These are phyloP conservation scores for Atherinomorus stipes DNA, from an alignment of 2,113 vertebrate species.

Conservation along the genomic window DNA sequence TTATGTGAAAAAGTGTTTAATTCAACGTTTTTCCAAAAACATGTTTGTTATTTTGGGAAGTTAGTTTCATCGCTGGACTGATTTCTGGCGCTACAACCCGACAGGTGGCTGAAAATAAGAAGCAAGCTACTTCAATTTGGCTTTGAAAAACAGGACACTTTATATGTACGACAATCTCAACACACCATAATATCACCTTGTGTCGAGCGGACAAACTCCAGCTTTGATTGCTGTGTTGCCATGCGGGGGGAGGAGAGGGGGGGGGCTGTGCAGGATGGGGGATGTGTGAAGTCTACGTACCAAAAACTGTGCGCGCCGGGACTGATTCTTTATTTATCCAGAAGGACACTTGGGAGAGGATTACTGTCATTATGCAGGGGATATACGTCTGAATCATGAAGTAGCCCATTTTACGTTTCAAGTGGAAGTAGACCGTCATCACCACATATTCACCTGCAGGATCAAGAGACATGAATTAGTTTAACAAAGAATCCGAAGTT, in stretches of 20 bases:
- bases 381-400: constrained; percentile 99
- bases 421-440: constrained; percentile 98
- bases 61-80: not conserved
- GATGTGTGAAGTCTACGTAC: constrained; percentile 83
- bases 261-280: constrained; percentile 33
- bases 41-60: not conserved
- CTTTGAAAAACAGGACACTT: not conserved
- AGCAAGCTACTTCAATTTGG: too few relatives aligned
- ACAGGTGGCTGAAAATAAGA: too few relatives aligned
- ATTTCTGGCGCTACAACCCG: too few relatives aligned
- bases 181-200: constrained; percentile 16
- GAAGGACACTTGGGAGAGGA: constrained; percentile 99
- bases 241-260: constrained; percentile 29
- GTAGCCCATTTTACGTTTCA: constrained; percentile 99
- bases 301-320: constrained; percentile 97
- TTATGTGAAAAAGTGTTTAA: too few relatives aligned
- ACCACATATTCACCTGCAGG: constrained; percentile 96
- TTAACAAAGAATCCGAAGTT: constrained; percentile 32
- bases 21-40: too few relatives aligned
- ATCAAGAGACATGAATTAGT: constrained; percentile 47
- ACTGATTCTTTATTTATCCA: constrained; percentile 99
- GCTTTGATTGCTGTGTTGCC: constrained; percentile 22
- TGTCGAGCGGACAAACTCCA: constrained; percentile 12
- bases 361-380: constrained; percentile 99
- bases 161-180: constrained; percentile 15